Base-by-base conservation (phyloP, 2,888 invertebrate species). In the Eupithecia centaureata region DNA sequence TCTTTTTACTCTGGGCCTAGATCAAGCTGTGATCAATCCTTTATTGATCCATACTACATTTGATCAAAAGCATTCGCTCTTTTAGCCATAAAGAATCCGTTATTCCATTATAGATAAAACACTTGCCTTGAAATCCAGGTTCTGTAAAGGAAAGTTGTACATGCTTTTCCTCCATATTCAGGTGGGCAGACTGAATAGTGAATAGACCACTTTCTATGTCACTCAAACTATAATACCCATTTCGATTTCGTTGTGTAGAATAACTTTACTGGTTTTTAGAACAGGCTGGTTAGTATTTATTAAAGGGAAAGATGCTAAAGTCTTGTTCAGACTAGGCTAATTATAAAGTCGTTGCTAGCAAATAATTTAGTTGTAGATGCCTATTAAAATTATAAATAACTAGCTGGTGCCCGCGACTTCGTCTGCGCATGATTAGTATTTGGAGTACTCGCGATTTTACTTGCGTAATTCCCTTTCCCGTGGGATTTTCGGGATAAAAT, bases 201-300 rank as follows among this genome's bases (percentile, higher is more conserved):
- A 72, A 68, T 68, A 42, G 42, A 72, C 73, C 59, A 65, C 70
- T 72, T 72, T 71, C 67, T 56, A 65, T 64, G 67, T 71, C 68
- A 67, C 60, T 61, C 62, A 57, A 60, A 38, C 47, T 60, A 32
- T 57, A 47, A 47, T 33, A n/a, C 27, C 57, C 27, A 27, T 27
- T 52, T 52, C 27, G 52, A 52, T 27, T 52, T 15, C 27, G 25
- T 52, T 52, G 52, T 5, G 27, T 27, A 15, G 51, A 51, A 51
- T 51, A 51, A 51, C 18, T 52, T 22, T 47, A 27, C 52, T 15
- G 27, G 52, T 15, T 27, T 27, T 52, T 52, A 27, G 27, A 27
- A 27, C 27, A 52, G 52, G 25, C 25, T 25, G 27, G 25, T 52
- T 5, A 15, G 18, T 51, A 51, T 52, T 52, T 52, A 52, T 52